Evolutionary conservation across 2,888 invertebrate species (phyloP).

Genomic region (Halictus ligatus): DNA sequence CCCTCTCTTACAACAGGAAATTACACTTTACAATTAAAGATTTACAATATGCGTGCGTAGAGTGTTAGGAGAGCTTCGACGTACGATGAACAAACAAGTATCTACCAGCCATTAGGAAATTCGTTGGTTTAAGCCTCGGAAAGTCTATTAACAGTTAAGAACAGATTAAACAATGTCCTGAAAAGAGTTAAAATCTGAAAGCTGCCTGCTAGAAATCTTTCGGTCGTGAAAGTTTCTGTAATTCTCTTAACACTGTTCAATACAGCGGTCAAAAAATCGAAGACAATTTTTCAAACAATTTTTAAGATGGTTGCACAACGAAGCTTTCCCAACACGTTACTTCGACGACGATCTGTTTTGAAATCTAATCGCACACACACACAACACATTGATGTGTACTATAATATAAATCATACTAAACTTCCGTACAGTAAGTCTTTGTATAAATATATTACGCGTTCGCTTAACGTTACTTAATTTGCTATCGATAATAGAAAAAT

Average conservation of each 20-base stretch:
- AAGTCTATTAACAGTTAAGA: no score
- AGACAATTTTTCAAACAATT: not conserved
- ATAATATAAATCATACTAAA: conserved; percentile 16
- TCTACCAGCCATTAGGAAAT: not conserved
- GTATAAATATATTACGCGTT: conserved; percentile 39
- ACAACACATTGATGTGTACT: conserved; percentile 7
- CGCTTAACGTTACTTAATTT: conserved; percentile 20
- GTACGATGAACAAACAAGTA: not conserved
- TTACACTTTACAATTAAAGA: not conserved
- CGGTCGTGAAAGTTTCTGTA: not conserved
- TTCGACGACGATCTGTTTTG: not conserved
- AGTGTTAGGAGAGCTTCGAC: not conserved
- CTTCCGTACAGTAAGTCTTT: conserved; percentile 33
- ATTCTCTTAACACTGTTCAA: not conserved
- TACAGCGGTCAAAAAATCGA: not conserved
- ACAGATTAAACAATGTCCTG: not conserved
- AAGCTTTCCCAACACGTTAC: not conserved
- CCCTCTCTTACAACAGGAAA: conserved; percentile 8
- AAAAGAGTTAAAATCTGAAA: not conserved
- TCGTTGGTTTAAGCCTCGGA: no score
- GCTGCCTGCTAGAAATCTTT: not conserved
- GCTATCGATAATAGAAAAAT: conserved; percentile 45
- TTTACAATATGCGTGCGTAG: not conserved
- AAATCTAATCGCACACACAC: not conserved
- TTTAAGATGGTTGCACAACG: not conserved